phyloP scores from a whole-genome alignment of 2,888 invertebrate species.

The Drosophila pullipes region DNA sequence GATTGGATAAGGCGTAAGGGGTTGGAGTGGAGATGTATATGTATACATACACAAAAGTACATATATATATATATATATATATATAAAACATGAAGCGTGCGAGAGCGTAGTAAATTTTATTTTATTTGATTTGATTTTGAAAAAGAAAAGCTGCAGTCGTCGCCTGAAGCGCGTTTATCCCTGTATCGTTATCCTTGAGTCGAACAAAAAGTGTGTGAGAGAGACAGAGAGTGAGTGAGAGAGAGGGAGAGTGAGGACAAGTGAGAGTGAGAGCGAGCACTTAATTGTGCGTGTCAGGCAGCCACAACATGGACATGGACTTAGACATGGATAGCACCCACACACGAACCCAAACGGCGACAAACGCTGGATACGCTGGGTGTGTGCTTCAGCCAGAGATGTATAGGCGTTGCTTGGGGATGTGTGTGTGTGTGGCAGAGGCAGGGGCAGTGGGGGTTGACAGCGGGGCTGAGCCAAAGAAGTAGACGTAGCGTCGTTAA shows the following conservation, averaged over 20 bases:
- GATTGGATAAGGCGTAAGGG: not conserved
- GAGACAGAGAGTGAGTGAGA: not conserved
- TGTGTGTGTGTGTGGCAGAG: not conserved
- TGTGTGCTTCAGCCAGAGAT: conserved; percentile 41
- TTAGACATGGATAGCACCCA: conserved; percentile 39
- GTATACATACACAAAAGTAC: not conserved
- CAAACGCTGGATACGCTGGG: conserved; percentile 29
- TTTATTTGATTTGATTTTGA: conserved; percentile 75
- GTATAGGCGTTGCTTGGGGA: not conserved
- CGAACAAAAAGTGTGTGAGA: conserved; percentile 4
- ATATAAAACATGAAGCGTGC: conserved; percentile 52
- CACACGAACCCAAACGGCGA: conserved; percentile 31
- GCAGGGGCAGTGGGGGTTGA: not conserved
- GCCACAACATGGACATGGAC: conserved; percentile 55
- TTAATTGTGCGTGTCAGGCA: conserved; percentile 81
- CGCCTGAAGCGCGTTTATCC: conserved; percentile 28
- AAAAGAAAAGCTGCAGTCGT: conserved; percentile 19
- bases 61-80: not conserved
- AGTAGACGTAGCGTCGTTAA: conserved; percentile 63
- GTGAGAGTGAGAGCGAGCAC: conserved; percentile 35
- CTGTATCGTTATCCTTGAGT: conserved; percentile 63
- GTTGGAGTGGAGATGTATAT: not conserved
- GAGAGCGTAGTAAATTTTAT: conserved; percentile 70
- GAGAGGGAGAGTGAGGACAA: conserved; percentile 2
- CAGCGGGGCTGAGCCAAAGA: conserved; percentile 2